These are phyloP conservation scores for Drosophila funebris DNA, from an alignment of 1,140 invertebrate genomes.

Conservation along the genomic window DNA sequence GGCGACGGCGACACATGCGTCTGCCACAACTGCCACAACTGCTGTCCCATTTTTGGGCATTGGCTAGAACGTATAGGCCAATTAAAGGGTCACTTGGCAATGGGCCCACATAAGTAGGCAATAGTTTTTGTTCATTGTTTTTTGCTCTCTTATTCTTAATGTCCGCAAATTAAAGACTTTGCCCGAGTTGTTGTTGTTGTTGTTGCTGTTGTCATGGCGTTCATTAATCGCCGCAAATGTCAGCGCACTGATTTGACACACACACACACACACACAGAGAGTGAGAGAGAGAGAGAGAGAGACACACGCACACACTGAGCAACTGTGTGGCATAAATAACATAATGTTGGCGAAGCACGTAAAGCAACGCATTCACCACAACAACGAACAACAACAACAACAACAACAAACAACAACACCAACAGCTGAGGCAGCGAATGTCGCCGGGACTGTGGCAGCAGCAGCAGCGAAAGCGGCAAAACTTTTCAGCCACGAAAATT, in stretches of 20 bases:
- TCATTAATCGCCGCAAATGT: conserved; percentile 74
- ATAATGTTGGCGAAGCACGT: conserved; percentile 63
- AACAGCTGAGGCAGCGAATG: neutral
- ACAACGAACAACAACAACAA: neutral
- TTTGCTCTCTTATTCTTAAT: conserved; percentile 40
- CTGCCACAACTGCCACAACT: neutral
- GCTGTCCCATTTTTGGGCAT: conserved; percentile 1
- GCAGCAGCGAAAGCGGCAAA: conserved; percentile 25
- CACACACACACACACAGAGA: conserved; percentile 8
- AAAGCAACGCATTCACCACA: conserved; percentile 45
- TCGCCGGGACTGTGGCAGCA: neutral
- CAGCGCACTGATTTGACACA: conserved; percentile 62
- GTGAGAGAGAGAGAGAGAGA: too few species aligned
- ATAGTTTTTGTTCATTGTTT: conserved; percentile 51
- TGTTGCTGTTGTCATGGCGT: conserved; percentile 25
- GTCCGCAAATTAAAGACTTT: conserved; percentile 65
- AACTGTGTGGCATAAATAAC: conserved; percentile 56
- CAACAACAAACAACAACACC: neutral
- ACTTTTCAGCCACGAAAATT: conserved; percentile 81
- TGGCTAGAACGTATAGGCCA: neutral
- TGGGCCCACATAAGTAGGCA: conserved; percentile 64
- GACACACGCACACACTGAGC: neutral
- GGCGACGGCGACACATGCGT: neutral
- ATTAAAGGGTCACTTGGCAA: conserved; percentile 4
- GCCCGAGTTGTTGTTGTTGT: conserved; percentile 7